Base-by-base conservation (phyloP, 2,888 invertebrate genomes). In the Dynastes maya region DNA sequence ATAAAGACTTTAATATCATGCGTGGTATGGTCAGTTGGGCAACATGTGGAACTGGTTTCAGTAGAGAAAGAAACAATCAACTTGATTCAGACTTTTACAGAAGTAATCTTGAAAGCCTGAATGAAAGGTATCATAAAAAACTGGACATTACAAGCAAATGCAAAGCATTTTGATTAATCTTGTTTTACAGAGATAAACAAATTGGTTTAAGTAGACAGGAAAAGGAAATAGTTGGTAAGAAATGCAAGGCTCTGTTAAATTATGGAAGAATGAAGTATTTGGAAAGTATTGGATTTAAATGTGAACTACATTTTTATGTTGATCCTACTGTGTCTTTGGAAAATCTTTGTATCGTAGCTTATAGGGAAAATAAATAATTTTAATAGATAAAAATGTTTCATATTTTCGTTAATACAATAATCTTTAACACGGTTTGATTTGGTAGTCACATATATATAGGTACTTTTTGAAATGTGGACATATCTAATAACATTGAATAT, bases 1-100 rank as follows among this genome's bases (percentile, higher is more conserved):
- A 88, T 0, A 90, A 91, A 1, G 94, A 97, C 76, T 94, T 97
- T 87, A 91, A 93, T 82, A 90, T 95, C 37, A 92, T 97, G 85
- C 92, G 94, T 78, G 94, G 95, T 81, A 91, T 97, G 85, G 95
- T 95, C 6, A 95, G 97, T 85, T 97, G 97, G 97, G 96, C 96
- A 0, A 96, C 96, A 1, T 96, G 97, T 89, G 95, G 96, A 5
- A 89, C 89, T 0, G 94, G 94, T 0, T 90, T 91, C 80, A 93
- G 92, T 83, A 91, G 92, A 49, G 90, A 91, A 81, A 84, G 85
- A 1, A 84, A 79, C 63, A 53, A 4, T n/a, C 86, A 67, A 86
- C 86, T 81, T 37, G 70, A 77, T 67, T 40, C 45, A 13, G 67
- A 78, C 55, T 45, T 78, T 49, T 78, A 78, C 37, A 77, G 70